Percentiles rank a stretch among this genome's conserved stretches.
Conservation (phyloP, 2,797 vertebrate genomes). For the Jordanella pulchra region DNA sequence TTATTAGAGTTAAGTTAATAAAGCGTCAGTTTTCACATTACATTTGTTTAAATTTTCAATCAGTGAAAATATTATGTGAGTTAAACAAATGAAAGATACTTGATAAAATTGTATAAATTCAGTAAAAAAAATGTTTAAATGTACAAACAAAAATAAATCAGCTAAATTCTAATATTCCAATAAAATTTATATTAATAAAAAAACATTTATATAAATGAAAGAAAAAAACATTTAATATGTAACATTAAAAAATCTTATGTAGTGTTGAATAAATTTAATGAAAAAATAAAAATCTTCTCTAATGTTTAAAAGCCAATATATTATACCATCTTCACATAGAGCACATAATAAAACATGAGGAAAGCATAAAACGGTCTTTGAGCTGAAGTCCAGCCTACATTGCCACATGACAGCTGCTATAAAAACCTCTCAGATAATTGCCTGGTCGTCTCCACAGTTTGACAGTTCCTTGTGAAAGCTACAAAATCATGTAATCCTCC, state of each 20-base stretch:
- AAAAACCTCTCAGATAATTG: constrained; percentile 2
- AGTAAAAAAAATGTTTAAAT: background rate
- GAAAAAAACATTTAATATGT: no score
- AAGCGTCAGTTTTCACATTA: no score
- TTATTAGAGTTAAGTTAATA: no score
- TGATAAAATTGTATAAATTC: background rate
- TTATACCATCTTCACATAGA: background rate
- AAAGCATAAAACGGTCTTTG: background rate
- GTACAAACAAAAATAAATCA: background rate
- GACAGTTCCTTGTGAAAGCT: background rate
- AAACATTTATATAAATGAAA: no score
- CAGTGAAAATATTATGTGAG: background rate
- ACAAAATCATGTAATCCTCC: background rate
- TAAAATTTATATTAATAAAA: no score
- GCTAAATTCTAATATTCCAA: background rate
- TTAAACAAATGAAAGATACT: background rate
- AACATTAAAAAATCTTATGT: no score
- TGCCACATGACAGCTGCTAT: constrained; percentile 9
- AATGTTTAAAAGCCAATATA: background rate
- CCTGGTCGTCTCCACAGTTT: background rate
- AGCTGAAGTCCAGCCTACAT: background rate
- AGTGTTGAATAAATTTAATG: no score
- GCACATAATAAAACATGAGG: background rate
- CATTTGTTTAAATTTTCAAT: background rate
- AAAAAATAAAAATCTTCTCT: no score